phyloP scores from a whole-genome alignment of 64 coral and sea anemone species.

The Stylophora pistillata region DNA sequence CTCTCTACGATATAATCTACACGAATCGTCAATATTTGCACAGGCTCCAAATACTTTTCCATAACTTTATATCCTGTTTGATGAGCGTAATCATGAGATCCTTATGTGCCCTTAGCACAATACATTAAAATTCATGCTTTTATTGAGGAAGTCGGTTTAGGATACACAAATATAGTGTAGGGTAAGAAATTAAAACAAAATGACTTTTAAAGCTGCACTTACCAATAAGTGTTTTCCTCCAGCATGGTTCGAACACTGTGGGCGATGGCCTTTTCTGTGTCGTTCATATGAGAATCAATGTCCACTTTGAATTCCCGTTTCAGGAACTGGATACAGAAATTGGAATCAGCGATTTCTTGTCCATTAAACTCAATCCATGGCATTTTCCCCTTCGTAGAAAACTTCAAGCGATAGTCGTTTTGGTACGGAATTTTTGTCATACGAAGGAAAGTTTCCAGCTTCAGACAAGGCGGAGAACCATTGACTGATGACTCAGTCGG shows the following conservation, averaged over 20 bases:
- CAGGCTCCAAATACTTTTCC: no score
- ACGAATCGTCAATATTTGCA: no score
- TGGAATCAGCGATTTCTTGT: constrained; percentile 47
- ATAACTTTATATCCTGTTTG: no score
- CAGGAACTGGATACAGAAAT: constrained; percentile 59
- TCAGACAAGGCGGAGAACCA: constrained; percentile 57
- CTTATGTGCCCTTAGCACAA: background rate
- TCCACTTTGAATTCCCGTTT: constrained; percentile 44
- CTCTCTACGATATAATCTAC: no score
- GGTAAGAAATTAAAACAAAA: background rate
- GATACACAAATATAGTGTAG: background rate
- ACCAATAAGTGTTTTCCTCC: constrained; percentile 50
- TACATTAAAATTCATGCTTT: background rate
- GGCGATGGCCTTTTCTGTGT: constrained; percentile 18
- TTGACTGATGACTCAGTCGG: background rate
- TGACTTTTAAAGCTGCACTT: background rate
- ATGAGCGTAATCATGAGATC: background rate
- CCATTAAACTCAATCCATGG: constrained; percentile 23
- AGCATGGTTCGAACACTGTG: constrained; percentile 22
- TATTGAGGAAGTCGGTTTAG: no score
- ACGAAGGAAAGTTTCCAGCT: constrained; percentile 63
- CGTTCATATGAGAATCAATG: constrained; percentile 11
- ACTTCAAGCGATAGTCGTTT: background rate
- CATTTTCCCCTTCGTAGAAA: constrained; percentile 46
- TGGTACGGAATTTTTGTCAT: constrained; percentile 61